phyloP scores from a whole-genome alignment of 2,888 invertebrate genomes.

The Platycheirus rosarum region DNA sequence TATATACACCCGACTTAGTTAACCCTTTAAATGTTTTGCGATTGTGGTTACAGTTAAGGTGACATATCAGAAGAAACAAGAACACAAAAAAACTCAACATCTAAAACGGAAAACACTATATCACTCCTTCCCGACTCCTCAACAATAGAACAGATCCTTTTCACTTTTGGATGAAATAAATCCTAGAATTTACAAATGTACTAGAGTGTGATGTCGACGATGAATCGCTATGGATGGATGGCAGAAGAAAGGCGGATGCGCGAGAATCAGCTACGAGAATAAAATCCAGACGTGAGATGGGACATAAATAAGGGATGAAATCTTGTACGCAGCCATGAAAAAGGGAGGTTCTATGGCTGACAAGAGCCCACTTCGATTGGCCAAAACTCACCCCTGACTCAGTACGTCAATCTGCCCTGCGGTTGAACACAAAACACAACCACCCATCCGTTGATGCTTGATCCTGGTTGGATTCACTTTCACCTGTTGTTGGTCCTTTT shows the following conservation, averaged over 20 bases:
- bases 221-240: background rate
- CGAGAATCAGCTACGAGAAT: slow-evolving; percentile 50
- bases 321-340: slow-evolving; percentile 49
- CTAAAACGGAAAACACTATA: slow-evolving; percentile 8
- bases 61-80: slow-evolving; percentile 53
- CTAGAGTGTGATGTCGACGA: slow-evolving; percentile 21
- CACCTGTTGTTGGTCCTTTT: slow-evolving; percentile 66
- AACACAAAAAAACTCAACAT: slow-evolving; percentile 32
- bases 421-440: slow-evolving; percentile 36
- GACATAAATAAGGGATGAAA: slow-evolving; percentile 68
- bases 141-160: slow-evolving; percentile 4
- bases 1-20: slow-evolving; percentile 35
- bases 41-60: slow-evolving; percentile 53
- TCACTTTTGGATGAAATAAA: slow-evolving; percentile 59
- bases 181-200: slow-evolving; percentile 62
- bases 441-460: slow-evolving; percentile 43
- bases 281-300: slow-evolving; percentile 36
- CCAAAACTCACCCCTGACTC: slow-evolving; percentile 54
- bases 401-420: slow-evolving; percentile 18
- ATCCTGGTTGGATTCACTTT: slow-evolving; percentile 68
- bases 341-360: slow-evolving; percentile 61
- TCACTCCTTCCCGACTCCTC: slow-evolving; percentile 2
- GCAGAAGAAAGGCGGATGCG: slow-evolving; percentile 60
- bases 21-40: slow-evolving; percentile 51
- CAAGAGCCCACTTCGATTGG: slow-evolving; percentile 57